These are phyloP conservation scores for Sphenodon punctatus DNA, from an alignment of 2,797 vertebrate genomes.

Conservation along the genomic window DNA sequence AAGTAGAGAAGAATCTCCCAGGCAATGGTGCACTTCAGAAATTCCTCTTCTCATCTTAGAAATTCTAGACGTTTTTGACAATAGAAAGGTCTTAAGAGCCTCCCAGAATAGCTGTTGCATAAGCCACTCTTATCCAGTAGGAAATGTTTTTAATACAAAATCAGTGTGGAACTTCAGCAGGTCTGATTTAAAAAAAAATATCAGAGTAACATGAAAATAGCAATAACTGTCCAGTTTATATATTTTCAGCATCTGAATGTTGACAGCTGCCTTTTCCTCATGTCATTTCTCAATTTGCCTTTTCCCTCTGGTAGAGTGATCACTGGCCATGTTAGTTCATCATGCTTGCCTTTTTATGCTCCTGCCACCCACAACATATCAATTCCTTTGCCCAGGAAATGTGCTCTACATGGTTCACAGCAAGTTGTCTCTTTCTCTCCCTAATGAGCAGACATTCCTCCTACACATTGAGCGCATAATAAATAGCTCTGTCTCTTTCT, in stretches of 20 bases:
- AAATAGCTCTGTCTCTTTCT: neutral
- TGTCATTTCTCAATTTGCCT: neutral
- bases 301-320: rapidly evolving
- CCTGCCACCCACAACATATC: neutral
- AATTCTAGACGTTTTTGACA: neutral
- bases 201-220: rapidly evolving
- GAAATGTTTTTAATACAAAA: neutral
- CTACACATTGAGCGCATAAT: neutral
- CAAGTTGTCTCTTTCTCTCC: neutral
- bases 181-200: neutral
- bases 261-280: neutral
- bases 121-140: neutral
- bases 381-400: neutral
- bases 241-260: rapidly evolving
- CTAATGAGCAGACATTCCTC: no score
- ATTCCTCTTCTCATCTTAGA: neutral
- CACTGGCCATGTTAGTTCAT: neutral
- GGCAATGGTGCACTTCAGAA: neutral
- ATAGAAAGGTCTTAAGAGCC: neutral
- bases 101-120: no score
- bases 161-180: rapidly evolving
- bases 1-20: slow-evolving; percentile 72
- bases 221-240: neutral
- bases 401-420: neutral
- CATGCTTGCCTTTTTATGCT: rapidly evolving